These are phyloP conservation scores for Temnopleurus reevesii DNA, from an alignment of 53 echinoderm and acorn worm genomes.

Conservation along the genomic window DNA sequence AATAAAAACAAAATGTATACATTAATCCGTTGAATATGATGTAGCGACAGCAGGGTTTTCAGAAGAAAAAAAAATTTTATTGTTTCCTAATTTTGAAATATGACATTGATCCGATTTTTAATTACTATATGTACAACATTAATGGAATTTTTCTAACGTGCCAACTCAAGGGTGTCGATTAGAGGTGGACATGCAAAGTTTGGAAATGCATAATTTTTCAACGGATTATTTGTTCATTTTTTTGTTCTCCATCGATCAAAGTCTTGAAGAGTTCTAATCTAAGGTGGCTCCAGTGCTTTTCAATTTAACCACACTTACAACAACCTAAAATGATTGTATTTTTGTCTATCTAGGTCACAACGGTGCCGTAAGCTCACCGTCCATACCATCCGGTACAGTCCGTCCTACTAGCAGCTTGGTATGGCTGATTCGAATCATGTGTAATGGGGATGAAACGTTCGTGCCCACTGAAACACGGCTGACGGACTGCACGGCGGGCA, in stretches of 20 bases:
- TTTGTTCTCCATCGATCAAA: not conserved
- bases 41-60: too few species aligned
- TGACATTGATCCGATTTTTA: too few species aligned
- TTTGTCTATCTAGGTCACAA: constrained; percentile 63
- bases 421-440: constrained; percentile 45
- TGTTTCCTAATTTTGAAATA: too few species aligned
- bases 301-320: not conserved
- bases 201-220: not conserved
- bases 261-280: too few species aligned
- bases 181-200: not conserved
- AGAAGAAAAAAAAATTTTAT: too few species aligned
- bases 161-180: too few species aligned
- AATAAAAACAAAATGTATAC: too few species aligned
- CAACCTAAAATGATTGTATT: not conserved
- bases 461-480: constrained; percentile 24
- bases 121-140: too few species aligned
- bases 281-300: too few species aligned
- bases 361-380: constrained; percentile 53
- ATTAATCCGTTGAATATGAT: too few species aligned
- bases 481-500: constrained; percentile 29
- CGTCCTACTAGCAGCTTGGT: not conserved
- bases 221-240: not conserved
- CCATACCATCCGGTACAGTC: constrained; percentile 9
- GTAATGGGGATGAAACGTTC: not conserved
- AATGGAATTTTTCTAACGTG: too few species aligned